These are phyloP conservation scores for Eremobia ochroleuca DNA, from an alignment of 2,888 invertebrate genomes.

Conservation along the genomic window DNA sequence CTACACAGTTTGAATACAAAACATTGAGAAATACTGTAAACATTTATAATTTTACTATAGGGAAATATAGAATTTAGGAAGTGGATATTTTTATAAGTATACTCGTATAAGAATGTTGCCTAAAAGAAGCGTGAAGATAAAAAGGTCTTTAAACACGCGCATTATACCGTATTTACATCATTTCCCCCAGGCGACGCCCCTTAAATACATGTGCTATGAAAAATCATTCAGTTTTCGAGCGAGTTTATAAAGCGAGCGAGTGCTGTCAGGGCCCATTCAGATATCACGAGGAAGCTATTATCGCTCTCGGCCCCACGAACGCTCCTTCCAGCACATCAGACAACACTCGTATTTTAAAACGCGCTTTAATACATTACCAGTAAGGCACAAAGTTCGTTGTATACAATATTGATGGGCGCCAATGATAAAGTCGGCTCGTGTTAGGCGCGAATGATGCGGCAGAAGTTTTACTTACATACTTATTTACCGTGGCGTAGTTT, in stretches of 20 bases:
- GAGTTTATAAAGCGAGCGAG: slow-evolving; percentile 71
- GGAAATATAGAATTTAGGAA: not conserved
- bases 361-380: slow-evolving; percentile 60
- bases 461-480: slow-evolving; percentile 76
- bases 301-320: slow-evolving; percentile 68
- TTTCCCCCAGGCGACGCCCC: slow-evolving; percentile 33
- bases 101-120: not conserved
- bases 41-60: not conserved
- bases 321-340: slow-evolving; percentile 58
- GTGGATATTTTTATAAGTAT: not conserved
- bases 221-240: slow-evolving; percentile 71
- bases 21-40: not conserved
- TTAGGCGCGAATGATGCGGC: slow-evolving; percentile 74
- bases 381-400: slow-evolving; percentile 66
- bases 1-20: slow-evolving; percentile 19
- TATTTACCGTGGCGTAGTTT: slow-evolving; percentile 69
- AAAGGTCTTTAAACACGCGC: slow-evolving; percentile 43
- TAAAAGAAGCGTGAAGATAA: slow-evolving; percentile 29
- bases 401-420: slow-evolving; percentile 60
- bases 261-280: slow-evolving; percentile 77
- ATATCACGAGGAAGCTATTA: slow-evolving; percentile 82
- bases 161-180: slow-evolving; percentile 51
- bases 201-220: slow-evolving; percentile 59
- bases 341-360: slow-evolving; percentile 54
- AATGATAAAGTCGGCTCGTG: slow-evolving; percentile 69